These are phyloP conservation scores for Drosophila sp. DNA, from an alignment of 1,140 invertebrate species.

Conservation along the genomic window DNA sequence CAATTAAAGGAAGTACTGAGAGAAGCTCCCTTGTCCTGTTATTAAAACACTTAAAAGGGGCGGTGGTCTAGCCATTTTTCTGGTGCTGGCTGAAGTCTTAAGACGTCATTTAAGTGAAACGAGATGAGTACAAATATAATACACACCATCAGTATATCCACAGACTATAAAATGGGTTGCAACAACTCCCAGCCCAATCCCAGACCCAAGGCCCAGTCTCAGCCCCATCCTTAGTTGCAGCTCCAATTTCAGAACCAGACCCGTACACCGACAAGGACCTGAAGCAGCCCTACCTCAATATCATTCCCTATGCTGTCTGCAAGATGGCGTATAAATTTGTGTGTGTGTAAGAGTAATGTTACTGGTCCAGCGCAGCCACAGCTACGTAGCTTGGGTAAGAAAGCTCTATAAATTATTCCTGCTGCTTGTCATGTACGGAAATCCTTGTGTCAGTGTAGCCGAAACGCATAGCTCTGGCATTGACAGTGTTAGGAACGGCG, in stretches of 20 bases:
- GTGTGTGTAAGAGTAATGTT: conserved; percentile 37
- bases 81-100: conserved; percentile 48
- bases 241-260: background rate
- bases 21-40: too few relatives aligned
- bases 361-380: conserved; percentile 42
- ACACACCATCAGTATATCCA: conserved; percentile 42
- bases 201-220: background rate
- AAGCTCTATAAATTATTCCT: conserved; percentile 80
- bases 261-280: background rate
- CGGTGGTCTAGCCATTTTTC: conserved; percentile 18
- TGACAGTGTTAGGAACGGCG: conserved; percentile 64
- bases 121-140: conserved; percentile 74
- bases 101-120: conserved; percentile 80
- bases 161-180: conserved; percentile 15
- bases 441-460: conserved; percentile 80
- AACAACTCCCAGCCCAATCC: background rate
- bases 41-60: background rate
- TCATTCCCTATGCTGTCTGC: conserved; percentile 18
- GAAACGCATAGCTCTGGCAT: conserved; percentile 56
- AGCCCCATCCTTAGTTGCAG: background rate
- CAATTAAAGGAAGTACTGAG: too few relatives aligned
- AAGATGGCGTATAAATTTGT: conserved; percentile 7
- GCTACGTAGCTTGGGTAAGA: conserved; percentile 68
- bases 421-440: conserved; percentile 81
- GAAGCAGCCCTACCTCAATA: conserved; percentile 5